A percentile compares a stretch with the other conserved stretches of the same genome.
Conservation (phyloP, 2,113 vertebrate genomes). For the Cynopterus brachyotis region DNA sequence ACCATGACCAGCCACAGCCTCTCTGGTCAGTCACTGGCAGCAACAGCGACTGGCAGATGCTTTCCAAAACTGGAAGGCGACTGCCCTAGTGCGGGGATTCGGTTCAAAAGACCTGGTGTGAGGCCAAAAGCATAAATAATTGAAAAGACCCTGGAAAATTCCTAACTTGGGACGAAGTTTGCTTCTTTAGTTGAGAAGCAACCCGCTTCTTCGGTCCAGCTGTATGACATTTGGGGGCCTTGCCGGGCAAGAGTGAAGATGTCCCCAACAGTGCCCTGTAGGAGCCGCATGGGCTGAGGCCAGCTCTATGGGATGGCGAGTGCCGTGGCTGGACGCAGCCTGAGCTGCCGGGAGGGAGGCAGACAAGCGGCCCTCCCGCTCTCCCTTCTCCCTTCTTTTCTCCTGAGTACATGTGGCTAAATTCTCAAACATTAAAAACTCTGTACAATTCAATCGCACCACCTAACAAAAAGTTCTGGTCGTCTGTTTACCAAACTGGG, state of each 20-base stretch:
- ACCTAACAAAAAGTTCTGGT: neutral
- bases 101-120: neutral
- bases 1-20: neutral
- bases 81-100: neutral
- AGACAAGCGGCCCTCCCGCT: accelerated
- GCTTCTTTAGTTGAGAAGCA: neutral
- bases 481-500: too few species aligned
- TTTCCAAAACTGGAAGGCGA: neutral
- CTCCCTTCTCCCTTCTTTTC: neutral
- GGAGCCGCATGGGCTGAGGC: neutral
- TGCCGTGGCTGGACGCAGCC: accelerated
- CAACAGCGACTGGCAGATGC: accelerated
- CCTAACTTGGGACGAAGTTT: neutral
- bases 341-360: neutral
- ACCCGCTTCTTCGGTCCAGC: too few species aligned
- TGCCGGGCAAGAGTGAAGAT: accelerated
- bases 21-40: accelerated
- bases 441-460: neutral
- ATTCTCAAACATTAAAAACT: neutral
- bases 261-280: accelerated
- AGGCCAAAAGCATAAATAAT: neutral
- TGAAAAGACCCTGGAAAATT: neutral
- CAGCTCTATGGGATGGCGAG: accelerated
- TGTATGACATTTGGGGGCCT: neutral
- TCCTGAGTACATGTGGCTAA: neutral